phyloP scores from a whole-genome alignment of 2,113 vertebrate genomes.

The Gambusia holbrooki region DNA sequence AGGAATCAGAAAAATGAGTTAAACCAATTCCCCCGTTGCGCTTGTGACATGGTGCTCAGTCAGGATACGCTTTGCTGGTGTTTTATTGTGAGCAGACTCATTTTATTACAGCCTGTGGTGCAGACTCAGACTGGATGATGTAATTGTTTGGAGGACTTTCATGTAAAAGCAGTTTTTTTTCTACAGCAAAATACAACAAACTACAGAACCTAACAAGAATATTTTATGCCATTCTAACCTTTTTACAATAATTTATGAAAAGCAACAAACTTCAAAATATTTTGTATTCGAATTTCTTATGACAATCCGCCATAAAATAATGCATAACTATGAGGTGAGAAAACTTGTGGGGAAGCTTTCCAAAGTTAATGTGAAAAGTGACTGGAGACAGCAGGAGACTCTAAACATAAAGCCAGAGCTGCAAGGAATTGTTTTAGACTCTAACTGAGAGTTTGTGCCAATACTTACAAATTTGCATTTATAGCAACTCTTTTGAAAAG shows the following conservation, averaged over 20 bases:
- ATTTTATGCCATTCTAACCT: not conserved
- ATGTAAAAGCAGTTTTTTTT: not conserved
- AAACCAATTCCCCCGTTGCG: constrained; percentile 44
- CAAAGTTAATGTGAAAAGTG: not conserved
- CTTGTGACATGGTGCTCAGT: constrained; percentile 31
- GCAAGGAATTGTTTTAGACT: too few relatives aligned
- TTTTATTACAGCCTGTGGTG: constrained; percentile 1
- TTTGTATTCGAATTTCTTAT: too few relatives aligned
- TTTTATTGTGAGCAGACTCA: constrained; percentile 22
- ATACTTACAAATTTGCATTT: too few relatives aligned
- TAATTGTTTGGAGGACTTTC: not conserved
- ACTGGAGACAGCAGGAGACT: not conserved
- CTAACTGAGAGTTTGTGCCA: too few relatives aligned
- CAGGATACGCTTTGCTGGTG: not conserved
- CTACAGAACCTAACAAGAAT: not conserved
- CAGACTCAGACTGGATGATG: not conserved
- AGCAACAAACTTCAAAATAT: not conserved
- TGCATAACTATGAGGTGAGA: too few relatives aligned
- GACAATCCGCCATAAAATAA: too few relatives aligned
- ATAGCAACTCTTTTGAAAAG: too few relatives aligned
- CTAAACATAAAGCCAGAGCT: too few relatives aligned
- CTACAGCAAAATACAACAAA: not conserved
- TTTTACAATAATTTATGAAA: not conserved
- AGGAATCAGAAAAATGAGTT: constrained; percentile 57
- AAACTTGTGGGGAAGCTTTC: not conserved